Percentiles rank a stretch among this genome's conserved stretches.
Evolutionary conservation across 1,140 invertebrate genomes (phyloP).

Genomic region (Euura lappo): DNA sequence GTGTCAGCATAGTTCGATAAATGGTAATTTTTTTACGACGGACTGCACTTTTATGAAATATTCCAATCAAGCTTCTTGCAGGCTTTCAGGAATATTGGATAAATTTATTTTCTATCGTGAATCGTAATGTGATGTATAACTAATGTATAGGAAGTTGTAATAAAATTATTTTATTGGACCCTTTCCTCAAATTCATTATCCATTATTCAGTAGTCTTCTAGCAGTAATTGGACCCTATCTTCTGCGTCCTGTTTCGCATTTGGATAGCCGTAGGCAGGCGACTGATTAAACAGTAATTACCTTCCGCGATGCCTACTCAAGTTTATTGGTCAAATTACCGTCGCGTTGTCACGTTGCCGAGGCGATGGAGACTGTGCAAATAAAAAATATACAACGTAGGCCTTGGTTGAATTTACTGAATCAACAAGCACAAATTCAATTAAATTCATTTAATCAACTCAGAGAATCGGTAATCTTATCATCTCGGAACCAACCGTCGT

Average conservation of each 20-base stretch:
- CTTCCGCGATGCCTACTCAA: neutral
- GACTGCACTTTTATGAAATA: neutral
- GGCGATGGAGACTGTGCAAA: too few species aligned
- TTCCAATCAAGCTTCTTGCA: neutral
- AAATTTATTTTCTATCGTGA: neutral
- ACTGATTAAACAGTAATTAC: conserved; percentile 3
- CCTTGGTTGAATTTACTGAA: neutral
- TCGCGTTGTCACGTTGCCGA: neutral
- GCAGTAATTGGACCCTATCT: neutral
- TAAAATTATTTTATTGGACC: conserved; percentile 1
- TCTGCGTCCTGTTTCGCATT: neutral
- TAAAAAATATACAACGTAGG: neutral
- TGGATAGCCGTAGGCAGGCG: neutral
- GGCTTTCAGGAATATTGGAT: neutral
- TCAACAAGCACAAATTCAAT: neutral
- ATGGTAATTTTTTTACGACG: too few species aligned
- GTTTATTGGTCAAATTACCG: conserved; percentile 7
- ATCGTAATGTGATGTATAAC: neutral
- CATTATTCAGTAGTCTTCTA: neutral
- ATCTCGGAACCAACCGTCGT: neutral
- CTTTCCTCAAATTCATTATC: neutral
- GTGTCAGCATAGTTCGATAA: too few species aligned
- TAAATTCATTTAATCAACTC: neutral
- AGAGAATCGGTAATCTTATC: neutral
- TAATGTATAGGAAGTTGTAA: conserved; percentile 1